Evolutionary conservation across 2,888 invertebrate genomes (phyloP), one percentile per base, ranked within the genome.

Genomic region (Acanthosepion lycidas): DNA sequence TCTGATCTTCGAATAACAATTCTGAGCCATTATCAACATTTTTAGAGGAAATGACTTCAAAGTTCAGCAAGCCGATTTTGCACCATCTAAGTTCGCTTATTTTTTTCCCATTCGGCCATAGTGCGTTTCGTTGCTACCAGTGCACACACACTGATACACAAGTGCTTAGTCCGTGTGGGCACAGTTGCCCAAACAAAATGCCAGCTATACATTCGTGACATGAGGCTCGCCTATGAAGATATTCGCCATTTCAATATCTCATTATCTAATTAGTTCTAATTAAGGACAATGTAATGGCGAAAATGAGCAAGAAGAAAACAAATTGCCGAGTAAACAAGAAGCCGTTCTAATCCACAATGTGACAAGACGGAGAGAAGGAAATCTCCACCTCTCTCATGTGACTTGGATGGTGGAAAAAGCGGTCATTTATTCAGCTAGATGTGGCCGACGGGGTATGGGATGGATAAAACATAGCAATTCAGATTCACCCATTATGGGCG

Each of bases 231-330:
- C 5, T 78, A n/a, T 78, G n/a, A 9, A 78, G 78, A 28, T 12
- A 78, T 78, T 78, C 28, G 78, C 12, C 28, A 15, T 78, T 78
- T 15, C 28, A 78, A 28, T n/a, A 78, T 78, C 28, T 78, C 28
- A 78, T 78, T 78, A 78, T 28, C n/a, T 78, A 78, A 78, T 78
- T 78, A 78, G 28, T n/a, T 78, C 78, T 78, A 78, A 78, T 78
- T 78, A 78, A n/a, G 78, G 78, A 28, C 28, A 5, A 20, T 18
- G 59, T 6, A 18, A 59, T 59, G 9, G 59, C 20, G 59, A 59
- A 59, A 51, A 15, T 51, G 78, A 78, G 28, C 28, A n/a, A 78
- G 28, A n/a, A 78, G 15, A 28, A 78, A 28, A 78, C n/a, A 78
- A n/a, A n/a, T 78, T 78, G 78, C 28, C 15, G 28, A 78, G n/a